A percentile compares a stretch with the other conserved stretches of the same genome.
These are phyloP conservation scores for Atrina japonica DNA, from an alignment of 2,888 invertebrate genomes.

Conservation along the genomic window DNA sequence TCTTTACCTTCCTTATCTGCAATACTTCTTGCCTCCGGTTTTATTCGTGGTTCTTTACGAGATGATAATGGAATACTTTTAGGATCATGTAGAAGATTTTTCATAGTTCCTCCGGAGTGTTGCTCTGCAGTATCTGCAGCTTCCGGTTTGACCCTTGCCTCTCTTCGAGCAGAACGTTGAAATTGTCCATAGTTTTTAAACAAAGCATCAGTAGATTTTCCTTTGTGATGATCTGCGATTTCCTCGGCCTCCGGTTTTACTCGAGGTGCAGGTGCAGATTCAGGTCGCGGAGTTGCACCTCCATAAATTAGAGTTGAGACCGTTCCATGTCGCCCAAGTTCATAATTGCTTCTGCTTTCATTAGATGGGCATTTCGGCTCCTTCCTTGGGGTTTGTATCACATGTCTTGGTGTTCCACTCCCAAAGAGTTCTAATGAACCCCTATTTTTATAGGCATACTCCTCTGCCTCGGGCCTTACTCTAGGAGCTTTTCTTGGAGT, in stretches of 20 bases:
- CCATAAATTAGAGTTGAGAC: constrained; percentile 64
- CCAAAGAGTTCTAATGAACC: constrained; percentile 68
- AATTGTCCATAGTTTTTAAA: constrained; percentile 61
- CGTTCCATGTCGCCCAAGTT: constrained; percentile 65
- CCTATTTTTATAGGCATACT: constrained; percentile 64
- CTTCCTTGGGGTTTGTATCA: constrained; percentile 51
- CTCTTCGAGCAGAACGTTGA: constrained; percentile 54
- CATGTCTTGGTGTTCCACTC: constrained; percentile 48
- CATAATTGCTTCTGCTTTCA: constrained; percentile 63
- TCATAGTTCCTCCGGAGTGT: constrained; percentile 67
- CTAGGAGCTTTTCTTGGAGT: constrained; percentile 63
- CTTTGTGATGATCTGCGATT: constrained; percentile 64
- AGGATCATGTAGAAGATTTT: constrained; percentile 66
- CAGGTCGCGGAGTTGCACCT: constrained; percentile 61
- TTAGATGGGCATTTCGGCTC: constrained; percentile 63
- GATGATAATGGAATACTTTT: constrained; percentile 62
- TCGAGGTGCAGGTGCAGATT: constrained; percentile 57
- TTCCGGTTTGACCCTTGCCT: constrained; percentile 62
- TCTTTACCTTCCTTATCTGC: constrained; percentile 64
- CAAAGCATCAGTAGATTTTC: constrained; percentile 57
- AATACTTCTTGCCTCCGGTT: constrained; percentile 62
- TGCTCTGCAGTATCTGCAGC: constrained; percentile 55
- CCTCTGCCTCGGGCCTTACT: constrained; percentile 73
- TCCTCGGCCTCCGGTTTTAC: constrained; percentile 67
- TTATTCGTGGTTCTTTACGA: constrained; percentile 65